phyloP scores from a whole-genome alignment of 1,140 invertebrate species.

The Drosophila biarmipes region DNA sequence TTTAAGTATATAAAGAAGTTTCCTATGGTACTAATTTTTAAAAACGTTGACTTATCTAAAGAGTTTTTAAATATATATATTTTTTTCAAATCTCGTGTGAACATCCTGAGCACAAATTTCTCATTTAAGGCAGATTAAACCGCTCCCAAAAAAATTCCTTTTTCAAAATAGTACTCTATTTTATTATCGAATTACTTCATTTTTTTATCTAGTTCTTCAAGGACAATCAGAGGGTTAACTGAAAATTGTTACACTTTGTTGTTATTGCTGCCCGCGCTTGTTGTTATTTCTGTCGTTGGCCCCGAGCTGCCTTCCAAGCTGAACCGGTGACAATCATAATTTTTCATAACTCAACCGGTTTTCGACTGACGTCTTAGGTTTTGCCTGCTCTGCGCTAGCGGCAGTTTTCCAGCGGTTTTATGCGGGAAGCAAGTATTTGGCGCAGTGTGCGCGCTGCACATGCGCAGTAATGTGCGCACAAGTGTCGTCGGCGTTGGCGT shows the following conservation, averaged over 20 bases:
- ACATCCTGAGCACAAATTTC: too few species aligned
- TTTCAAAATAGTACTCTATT: too few species aligned
- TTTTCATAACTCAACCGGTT: slow-evolving; percentile 81
- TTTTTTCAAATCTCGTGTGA: too few species aligned
- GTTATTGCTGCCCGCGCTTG: slow-evolving; percentile 29
- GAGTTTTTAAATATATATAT: too few species aligned
- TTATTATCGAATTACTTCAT: too few species aligned
- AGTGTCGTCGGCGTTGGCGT: slow-evolving; percentile 69
- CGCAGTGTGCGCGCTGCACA: slow-evolving; percentile 54
- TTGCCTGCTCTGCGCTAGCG: slow-evolving; percentile 55
- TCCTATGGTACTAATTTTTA: too few species aligned
- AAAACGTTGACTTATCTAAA: too few species aligned
- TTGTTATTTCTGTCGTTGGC: slow-evolving; percentile 29
- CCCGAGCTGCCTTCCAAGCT: slow-evolving; percentile 14
- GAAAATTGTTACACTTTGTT: slow-evolving; percentile 78
- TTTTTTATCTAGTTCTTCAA: background rate
- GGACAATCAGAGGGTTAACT: slow-evolving; percentile 59
- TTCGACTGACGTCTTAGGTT: slow-evolving; percentile 73
- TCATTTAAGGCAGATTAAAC: too few species aligned
- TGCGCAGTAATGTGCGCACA: slow-evolving; percentile 69
- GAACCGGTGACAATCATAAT: slow-evolving; percentile 80
- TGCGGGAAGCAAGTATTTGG: slow-evolving; percentile 30
- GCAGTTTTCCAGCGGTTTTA: slow-evolving; percentile 58
- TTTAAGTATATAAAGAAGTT: too few species aligned
- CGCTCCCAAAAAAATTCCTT: too few species aligned